Evolutionary conservation across 2,797 vertebrate species (phyloP).

Genomic region (Otolemur crassicaudatus): DNA sequence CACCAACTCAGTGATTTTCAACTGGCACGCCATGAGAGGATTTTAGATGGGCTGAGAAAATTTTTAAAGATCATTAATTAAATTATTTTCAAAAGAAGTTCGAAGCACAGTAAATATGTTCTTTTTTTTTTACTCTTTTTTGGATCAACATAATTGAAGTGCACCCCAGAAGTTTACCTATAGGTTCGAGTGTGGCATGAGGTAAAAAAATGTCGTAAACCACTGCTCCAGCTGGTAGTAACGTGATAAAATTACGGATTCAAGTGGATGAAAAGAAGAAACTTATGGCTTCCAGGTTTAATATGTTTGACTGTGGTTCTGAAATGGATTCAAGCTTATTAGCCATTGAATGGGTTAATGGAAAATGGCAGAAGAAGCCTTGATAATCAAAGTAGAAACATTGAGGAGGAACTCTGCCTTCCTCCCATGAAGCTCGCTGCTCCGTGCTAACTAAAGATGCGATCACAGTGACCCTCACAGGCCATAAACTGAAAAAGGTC

Average conservation of each 20-base stretch:
- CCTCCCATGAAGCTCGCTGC: not conserved
- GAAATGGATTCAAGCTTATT: conserved; percentile 94
- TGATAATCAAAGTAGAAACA: not conserved
- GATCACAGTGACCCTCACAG: not conserved
- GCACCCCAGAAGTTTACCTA: too few relatives aligned
- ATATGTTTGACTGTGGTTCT: conserved; percentile 93
- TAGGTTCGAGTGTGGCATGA: too few relatives aligned
- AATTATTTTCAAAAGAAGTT: too few relatives aligned
- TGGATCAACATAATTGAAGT: too few relatives aligned
- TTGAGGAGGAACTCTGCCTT: not conserved
- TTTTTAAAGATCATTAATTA: too few relatives aligned
- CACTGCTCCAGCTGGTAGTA: not conserved
- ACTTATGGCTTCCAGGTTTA: conserved; percentile 92
- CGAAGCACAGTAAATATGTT: too few relatives aligned
- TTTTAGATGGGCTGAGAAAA: too few relatives aligned
- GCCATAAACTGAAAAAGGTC: not conserved
- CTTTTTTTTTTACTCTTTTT: too few relatives aligned
- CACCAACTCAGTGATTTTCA: too few relatives aligned
- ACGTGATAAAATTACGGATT: conserved; percentile 86
- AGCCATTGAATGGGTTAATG: conserved; percentile 93
- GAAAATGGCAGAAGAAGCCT: conserved; percentile 88
- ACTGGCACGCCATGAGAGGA: too few relatives aligned
- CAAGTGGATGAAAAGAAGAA: conserved; percentile 91
- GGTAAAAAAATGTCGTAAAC: too few relatives aligned
- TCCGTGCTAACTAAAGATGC: not conserved